Evolutionary conservation across 2,113 vertebrate genomes (phyloP).

Genomic region (Muntiacus muntjak): DNA sequence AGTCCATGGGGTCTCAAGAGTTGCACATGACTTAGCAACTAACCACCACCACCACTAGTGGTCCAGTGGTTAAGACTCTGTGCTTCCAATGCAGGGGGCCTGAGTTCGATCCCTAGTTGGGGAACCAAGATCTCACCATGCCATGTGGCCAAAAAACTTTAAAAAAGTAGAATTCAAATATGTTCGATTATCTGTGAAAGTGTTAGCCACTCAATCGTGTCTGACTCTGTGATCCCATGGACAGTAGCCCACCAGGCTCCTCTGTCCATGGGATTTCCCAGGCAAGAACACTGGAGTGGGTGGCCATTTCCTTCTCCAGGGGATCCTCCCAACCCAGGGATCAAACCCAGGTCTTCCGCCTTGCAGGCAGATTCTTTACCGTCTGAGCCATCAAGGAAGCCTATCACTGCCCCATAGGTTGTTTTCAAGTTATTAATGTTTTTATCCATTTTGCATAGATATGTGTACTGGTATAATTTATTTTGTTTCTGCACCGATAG

Average conservation of each 20-base stretch:
- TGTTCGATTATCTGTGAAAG: not conserved
- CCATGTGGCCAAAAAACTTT: not conserved
- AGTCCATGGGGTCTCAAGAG: not conserved
- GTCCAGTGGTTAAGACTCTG: not conserved
- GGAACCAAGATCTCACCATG: not conserved
- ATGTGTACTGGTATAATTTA: not conserved
- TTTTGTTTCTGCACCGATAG: not conserved
- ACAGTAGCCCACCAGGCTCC: not conserved
- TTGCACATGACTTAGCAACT: not conserved
- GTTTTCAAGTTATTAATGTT: not conserved
- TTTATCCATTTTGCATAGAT: not conserved
- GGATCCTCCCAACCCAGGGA: not conserved
- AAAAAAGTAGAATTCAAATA: not conserved
- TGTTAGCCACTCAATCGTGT: not conserved
- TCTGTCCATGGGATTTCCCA: not conserved
- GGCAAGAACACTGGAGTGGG: not conserved
- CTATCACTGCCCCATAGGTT: not conserved
- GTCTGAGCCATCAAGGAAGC: not conserved
- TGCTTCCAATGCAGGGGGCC: not conserved
- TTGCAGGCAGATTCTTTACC: not conserved
- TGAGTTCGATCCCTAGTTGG: not conserved
- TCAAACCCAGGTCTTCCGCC: not conserved
- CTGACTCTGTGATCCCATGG: not conserved
- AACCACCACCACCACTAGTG: not conserved
- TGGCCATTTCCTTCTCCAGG: not conserved